Conservation (phyloP, 2,113 vertebrate species). For the Aramus guarauna region DNA sequence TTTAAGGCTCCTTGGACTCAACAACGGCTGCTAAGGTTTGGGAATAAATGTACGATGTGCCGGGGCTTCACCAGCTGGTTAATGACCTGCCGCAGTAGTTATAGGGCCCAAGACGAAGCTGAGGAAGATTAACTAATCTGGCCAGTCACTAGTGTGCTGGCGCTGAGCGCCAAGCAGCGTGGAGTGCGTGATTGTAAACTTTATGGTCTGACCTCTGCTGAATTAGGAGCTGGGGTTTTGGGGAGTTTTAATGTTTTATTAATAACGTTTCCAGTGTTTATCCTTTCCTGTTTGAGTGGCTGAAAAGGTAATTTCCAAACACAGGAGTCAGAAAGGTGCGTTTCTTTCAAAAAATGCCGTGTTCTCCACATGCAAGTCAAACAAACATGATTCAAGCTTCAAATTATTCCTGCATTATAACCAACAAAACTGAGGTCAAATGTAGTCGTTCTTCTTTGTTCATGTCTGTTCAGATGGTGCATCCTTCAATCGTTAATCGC, state of each 20-base stretch:
- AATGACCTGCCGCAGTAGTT: slow-evolving; percentile 60
- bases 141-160: slow-evolving; percentile 23
- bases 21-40: slow-evolving; percentile 65
- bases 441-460: background rate
- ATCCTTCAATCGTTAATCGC: background rate
- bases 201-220: slow-evolving; percentile 31
- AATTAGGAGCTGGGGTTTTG: slow-evolving; percentile 10
- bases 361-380: background rate
- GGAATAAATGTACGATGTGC: slow-evolving; percentile 71
- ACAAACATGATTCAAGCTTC: background rate
- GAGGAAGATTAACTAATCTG: slow-evolving; percentile 59
- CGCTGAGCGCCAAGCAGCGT: background rate
- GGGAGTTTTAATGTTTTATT: slow-evolving; percentile 28
- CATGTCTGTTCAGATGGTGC: rapidly evolving
- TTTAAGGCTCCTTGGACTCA: slow-evolving; percentile 68
- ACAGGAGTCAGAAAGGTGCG: slow-evolving; percentile 6
- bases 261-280: slow-evolving; percentile 52
- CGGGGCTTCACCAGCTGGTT: slow-evolving; percentile 63
- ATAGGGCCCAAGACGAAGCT: slow-evolving; percentile 64
- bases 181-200: slow-evolving; percentile 11
- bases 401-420: background rate
- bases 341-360: background rate
- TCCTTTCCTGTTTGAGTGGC: slow-evolving; percentile 39
- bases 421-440: background rate
- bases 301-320: slow-evolving; percentile 25